Percentiles rank a stretch among this genome's conserved stretches.
These are phyloP conservation scores for Paramormyrops hopkinsi DNA, from an alignment of 2,797 vertebrate species.

Conservation along the genomic window DNA sequence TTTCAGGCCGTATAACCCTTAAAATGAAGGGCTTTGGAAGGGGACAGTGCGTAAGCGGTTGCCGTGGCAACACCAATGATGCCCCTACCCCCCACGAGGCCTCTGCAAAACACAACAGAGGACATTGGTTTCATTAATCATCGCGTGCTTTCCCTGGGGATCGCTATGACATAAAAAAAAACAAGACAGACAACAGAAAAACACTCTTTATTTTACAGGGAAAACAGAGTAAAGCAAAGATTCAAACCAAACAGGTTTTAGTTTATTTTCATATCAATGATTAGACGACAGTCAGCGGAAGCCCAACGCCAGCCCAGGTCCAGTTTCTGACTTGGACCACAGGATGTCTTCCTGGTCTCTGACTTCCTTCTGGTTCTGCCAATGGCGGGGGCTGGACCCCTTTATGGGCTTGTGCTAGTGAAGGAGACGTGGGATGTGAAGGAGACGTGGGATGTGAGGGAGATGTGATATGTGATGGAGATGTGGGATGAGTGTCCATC, in stretches of 20 bases:
- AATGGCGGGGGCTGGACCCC: background rate
- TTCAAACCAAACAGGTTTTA: background rate
- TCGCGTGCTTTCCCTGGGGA: slow-evolving; percentile 1
- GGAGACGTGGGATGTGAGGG: background rate
- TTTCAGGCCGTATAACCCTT: slow-evolving; percentile 15
- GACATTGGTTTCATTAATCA: slow-evolving; percentile 23
- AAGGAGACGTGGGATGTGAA: background rate
- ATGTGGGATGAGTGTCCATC: background rate
- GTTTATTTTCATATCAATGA: background rate
- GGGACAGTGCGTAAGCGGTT: slow-evolving; percentile 21
- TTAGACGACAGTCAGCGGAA: background rate
- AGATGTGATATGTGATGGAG: background rate
- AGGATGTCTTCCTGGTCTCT: background rate
- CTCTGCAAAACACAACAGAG: slow-evolving; percentile 14
- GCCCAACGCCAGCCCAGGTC: background rate
- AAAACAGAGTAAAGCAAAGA: background rate
- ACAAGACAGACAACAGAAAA: background rate
- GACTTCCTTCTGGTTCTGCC: background rate
- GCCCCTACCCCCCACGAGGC: slow-evolving; percentile 11
- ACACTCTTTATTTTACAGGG: slow-evolving; percentile 11
- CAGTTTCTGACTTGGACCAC: background rate
- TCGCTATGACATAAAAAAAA: background rate
- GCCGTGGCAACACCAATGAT: slow-evolving; percentile 16
- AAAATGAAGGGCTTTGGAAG: slow-evolving; percentile 16
- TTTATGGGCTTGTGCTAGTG: background rate